These are phyloP conservation scores for Drosophila insularis DNA, from an alignment of 1,140 invertebrate genomes.

Conservation along the genomic window DNA sequence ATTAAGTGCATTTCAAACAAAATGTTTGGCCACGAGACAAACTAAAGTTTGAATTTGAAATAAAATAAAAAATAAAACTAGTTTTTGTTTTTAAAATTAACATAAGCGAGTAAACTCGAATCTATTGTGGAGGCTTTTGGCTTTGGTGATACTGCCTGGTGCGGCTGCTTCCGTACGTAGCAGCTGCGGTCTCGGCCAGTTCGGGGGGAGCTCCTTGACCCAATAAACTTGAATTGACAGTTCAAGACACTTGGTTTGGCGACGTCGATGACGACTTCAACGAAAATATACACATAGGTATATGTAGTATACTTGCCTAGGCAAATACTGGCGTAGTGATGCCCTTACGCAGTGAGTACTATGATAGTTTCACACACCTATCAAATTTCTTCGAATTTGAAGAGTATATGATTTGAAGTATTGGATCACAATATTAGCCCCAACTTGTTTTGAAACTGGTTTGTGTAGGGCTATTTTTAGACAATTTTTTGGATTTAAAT, in stretches of 20 bases:
- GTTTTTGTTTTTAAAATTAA: slow-evolving; percentile 47
- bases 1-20: slow-evolving; percentile 72
- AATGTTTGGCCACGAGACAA: slow-evolving; percentile 66
- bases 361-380: background rate
- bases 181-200: slow-evolving; percentile 39
- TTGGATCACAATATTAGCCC: background rate
- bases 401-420: background rate
- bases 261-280: slow-evolving; percentile 45
- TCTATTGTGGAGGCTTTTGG: slow-evolving; percentile 31
- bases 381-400: background rate
- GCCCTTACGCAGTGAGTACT: background rate
- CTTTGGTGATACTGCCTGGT: slow-evolving; percentile 43
- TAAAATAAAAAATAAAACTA: slow-evolving; percentile 52
- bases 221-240: slow-evolving; percentile 82
- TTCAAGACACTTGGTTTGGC: slow-evolving; percentile 78
- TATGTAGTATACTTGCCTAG: slow-evolving; percentile 58
- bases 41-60: slow-evolving; percentile 31
- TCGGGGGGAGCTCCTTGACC: slow-evolving; percentile 71
- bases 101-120: slow-evolving; percentile 30
- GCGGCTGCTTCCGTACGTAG: slow-evolving; percentile 57
- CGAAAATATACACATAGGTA: slow-evolving; percentile 17
- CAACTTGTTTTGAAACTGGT: slow-evolving; percentile 3
- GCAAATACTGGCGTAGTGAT: slow-evolving; percentile 53
- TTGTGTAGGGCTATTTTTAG: slow-evolving; percentile 59
- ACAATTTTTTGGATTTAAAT: slow-evolving; percentile 74